phyloP scores from a whole-genome alignment of 2,888 invertebrate species.

The Drosophila nigritarsus region DNA sequence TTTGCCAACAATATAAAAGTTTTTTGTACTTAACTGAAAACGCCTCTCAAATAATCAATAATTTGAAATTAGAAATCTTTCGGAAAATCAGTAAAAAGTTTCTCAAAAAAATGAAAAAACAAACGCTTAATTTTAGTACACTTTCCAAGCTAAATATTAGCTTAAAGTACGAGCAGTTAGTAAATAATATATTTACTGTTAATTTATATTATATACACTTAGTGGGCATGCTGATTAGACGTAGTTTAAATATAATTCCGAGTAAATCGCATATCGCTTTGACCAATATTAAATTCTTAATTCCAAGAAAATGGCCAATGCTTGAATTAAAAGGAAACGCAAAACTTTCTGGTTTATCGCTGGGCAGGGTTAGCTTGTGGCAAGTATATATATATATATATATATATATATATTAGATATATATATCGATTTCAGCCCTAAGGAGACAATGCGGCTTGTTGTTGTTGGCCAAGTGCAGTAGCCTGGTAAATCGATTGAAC shows the following conservation, averaged over 20 bases:
- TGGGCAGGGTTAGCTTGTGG: background rate
- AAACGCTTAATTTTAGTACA: background rate
- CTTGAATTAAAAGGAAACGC: background rate
- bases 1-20: background rate
- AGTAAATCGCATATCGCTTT: background rate
- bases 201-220: background rate
- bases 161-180: background rate
- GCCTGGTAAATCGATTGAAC: conserved; percentile 27
- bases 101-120: background rate
- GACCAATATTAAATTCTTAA: background rate
- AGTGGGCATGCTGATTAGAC: background rate
- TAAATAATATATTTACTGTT: background rate
- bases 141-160: background rate
- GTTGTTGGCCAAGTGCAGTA: conserved; percentile 24
- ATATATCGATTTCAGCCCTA: conserved; percentile 30
- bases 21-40: too few relatives aligned
- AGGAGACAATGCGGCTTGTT: background rate
- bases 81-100: fast-evolving
- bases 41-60: background rate
- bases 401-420: conserved; percentile 4
- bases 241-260: background rate
- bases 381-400: background rate
- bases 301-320: conserved; percentile 12
- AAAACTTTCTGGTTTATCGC: conserved; percentile 15
- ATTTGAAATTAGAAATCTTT: background rate